Percentiles rank a stretch among this genome's conserved stretches.
Evolutionary conservation across 2,113 vertebrate species (phyloP).

Genomic region (Elephantulus edwardii): DNA sequence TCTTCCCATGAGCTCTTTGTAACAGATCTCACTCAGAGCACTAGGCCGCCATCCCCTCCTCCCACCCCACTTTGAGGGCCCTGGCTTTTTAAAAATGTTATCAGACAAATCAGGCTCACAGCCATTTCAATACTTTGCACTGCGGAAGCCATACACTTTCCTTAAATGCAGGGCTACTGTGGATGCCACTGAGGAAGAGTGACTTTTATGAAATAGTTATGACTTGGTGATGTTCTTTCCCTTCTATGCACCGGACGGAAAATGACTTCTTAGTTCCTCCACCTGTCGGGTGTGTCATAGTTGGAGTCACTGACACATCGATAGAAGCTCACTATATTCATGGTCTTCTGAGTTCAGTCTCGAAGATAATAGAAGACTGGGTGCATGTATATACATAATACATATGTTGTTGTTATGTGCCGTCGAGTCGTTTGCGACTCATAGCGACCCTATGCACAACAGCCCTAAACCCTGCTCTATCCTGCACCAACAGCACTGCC

Average conservation of each 20-base stretch:
- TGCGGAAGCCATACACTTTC: background rate
- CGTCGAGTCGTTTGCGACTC: too few relatives aligned
- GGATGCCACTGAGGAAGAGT: background rate
- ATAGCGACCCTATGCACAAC: too few relatives aligned
- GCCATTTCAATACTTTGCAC: background rate
- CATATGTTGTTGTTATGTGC: too few relatives aligned
- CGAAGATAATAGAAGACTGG: background rate
- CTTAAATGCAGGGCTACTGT: background rate
- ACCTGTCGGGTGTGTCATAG: background rate
- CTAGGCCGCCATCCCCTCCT: background rate
- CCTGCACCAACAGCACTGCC: too few relatives aligned
- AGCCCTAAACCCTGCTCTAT: too few relatives aligned
- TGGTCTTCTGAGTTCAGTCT: constrained; percentile 1
- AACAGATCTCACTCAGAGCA: background rate
- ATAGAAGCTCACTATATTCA: background rate
- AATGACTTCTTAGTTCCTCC: background rate
- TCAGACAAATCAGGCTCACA: background rate
- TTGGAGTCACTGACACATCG: background rate
- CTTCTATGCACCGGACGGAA: background rate
- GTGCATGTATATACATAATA: background rate
- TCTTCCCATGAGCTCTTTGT: background rate
- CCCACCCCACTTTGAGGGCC: background rate
- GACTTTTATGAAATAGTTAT: constrained; percentile 19
- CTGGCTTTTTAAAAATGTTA: background rate
- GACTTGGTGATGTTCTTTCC: background rate